Percentiles rank a stretch among this genome's conserved stretches.
Conservation (phyloP, 2,113 vertebrate genomes). For the Oncorhynchus mykiss region DNA sequence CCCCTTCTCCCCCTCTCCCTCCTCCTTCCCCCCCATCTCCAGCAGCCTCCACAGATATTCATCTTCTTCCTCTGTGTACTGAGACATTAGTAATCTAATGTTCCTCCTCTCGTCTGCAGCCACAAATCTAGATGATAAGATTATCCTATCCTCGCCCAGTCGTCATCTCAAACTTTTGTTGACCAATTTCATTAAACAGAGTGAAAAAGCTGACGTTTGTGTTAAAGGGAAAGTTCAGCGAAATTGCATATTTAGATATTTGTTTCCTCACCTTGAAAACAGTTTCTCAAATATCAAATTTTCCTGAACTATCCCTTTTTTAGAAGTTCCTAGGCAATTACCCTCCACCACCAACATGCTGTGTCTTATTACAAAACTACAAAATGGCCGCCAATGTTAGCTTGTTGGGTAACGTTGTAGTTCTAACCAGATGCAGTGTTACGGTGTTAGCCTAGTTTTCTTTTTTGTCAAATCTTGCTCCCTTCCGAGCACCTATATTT, state of each 20-base stretch:
- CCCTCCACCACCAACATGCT: slow-evolving; percentile 48
- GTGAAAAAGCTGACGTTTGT: slow-evolving; percentile 23
- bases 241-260: background rate
- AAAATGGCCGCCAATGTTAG: slow-evolving; percentile 60
- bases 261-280: background rate
- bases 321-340: slow-evolving; percentile 47
- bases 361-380: slow-evolving; percentile 65
- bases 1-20: slow-evolving; percentile 16
- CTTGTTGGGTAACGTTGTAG: slow-evolving; percentile 68
- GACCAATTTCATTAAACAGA: slow-evolving; percentile 24
- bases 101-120: slow-evolving; percentile 39
- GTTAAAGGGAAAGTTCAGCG: background rate
- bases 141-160: slow-evolving; percentile 27
- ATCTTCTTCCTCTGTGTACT: slow-evolving; percentile 43
- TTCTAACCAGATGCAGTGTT: slow-evolving; percentile 69
- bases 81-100: slow-evolving; percentile 54
- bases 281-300: slow-evolving; percentile 19
- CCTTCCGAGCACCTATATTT: slow-evolving; percentile 68
- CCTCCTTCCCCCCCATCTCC: slow-evolving; percentile 1
- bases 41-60: slow-evolving; percentile 22
- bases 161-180: background rate
- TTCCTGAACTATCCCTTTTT: slow-evolving; percentile 34
- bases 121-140: slow-evolving; percentile 35
- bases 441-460: slow-evolving; percentile 59
- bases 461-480: slow-evolving; percentile 68